Percentiles rank a stretch among this genome's conserved stretches.
Evolutionary conservation across 2,888 invertebrate genomes (phyloP).

Genomic region (Andrena hattorfiana): DNA sequence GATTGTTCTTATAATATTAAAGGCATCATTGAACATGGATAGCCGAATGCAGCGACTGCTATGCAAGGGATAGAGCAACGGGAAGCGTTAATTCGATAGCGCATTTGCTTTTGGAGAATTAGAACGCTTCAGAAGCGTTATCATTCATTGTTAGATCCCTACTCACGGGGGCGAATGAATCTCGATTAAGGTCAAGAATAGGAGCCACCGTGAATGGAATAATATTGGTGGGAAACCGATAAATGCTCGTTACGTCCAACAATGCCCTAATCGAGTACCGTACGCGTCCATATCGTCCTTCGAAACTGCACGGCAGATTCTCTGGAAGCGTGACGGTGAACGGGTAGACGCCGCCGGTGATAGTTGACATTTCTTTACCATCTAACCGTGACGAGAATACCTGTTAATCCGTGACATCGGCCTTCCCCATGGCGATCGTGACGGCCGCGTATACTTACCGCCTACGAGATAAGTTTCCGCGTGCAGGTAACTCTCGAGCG

Average conservation of each 20-base stretch:
- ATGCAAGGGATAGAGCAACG: neutral
- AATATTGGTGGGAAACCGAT: constrained; percentile 69
- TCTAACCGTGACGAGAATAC: constrained; percentile 64
- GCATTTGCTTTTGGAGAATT: constrained; percentile 1
- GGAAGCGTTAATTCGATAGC: constrained; percentile 6
- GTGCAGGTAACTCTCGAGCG: constrained; percentile 76
- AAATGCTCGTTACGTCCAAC: constrained; percentile 79
- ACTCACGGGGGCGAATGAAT: constrained; percentile 80
- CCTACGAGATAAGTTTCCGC: constrained; percentile 74
- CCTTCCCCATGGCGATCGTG: constrained; percentile 4
- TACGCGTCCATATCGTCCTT: constrained; percentile 84
- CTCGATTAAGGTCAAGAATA: constrained; percentile 85
- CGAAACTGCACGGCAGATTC: constrained; percentile 83
- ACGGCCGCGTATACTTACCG: constrained; percentile 67
- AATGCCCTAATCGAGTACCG: constrained; percentile 85
- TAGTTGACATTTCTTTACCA: constrained; percentile 66
- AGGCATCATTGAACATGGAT: too few species aligned
- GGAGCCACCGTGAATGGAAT: constrained; percentile 85
- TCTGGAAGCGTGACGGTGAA: constrained; percentile 85
- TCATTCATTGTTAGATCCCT: constrained; percentile 51
- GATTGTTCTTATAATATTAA: constrained; percentile 3
- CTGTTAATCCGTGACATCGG: constrained; percentile 40
- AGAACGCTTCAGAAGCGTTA: constrained; percentile 50
- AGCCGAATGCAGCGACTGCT: neutral
- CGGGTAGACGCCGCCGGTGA: constrained; percentile 81